Conservation (phyloP, 2,113 vertebrate genomes). For the Tautogolabrus adspersus region DNA sequence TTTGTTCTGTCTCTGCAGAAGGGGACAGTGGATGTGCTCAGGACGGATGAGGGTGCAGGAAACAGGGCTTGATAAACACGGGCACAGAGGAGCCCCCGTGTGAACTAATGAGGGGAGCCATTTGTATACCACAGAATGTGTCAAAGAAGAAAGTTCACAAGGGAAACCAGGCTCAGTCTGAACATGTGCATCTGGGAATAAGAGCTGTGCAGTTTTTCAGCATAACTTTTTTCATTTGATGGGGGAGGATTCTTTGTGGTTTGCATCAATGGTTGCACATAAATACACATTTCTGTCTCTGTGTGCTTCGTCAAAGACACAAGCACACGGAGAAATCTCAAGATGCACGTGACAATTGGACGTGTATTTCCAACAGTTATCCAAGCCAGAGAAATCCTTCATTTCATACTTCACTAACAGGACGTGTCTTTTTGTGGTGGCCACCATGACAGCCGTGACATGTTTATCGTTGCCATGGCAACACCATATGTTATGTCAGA, state of each 20-base stretch:
- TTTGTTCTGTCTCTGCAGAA: conserved; percentile 53
- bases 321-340: neutral
- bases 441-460: too few species aligned
- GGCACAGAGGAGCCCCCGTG: neutral
- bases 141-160: conserved; percentile 39
- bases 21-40: conserved; percentile 28
- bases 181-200: conserved; percentile 12
- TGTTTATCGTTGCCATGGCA: too few species aligned
- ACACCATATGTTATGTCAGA: too few species aligned
- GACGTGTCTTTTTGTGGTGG: too few species aligned
- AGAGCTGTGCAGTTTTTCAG: neutral
- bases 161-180: conserved; percentile 8
- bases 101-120: conserved; percentile 52
- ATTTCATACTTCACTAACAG: too few species aligned
- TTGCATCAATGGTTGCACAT: neutral
- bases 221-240: neutral
- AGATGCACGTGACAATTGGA: too few species aligned
- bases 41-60: neutral
- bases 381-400: too few species aligned
- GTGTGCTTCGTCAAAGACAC: neutral
- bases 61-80: conserved; percentile 7
- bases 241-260: neutral
- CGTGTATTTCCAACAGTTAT: too few species aligned
- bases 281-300: neutral
- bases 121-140: conserved; percentile 51